Base-by-base conservation (phyloP, 2,888 invertebrate genomes). In the Agrilus biguttatus region DNA sequence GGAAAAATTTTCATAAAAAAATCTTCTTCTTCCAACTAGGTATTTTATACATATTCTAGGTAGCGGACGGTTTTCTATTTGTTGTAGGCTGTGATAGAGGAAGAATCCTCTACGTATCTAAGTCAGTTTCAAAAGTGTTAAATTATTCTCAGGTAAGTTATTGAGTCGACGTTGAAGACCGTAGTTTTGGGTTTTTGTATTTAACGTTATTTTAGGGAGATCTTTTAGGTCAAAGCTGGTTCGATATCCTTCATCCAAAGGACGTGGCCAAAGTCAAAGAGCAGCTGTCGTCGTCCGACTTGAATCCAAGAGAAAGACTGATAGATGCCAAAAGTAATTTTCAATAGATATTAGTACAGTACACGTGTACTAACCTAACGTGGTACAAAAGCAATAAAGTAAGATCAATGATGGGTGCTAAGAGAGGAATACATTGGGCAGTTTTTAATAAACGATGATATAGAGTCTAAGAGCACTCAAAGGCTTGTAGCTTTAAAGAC, bases 181-280 rank as follows among this genome's bases (percentile, higher is more conserved):
- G 23, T 21, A 32, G 33, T 36, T 23, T 46, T 41, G 21, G 40
- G 21, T 46, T 14, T 47, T 49, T 41, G 41, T 57, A 61, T 17
- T 23, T 23, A 23, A 23, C 23, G 23, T 23, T 23, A 23, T 23
- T 23, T 23, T 70, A 87, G 83, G 75, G 79, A 43, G 93, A 95
- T 61, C 70, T 95, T 40, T 62, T 92, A 46, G 92, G 92, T 0
- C 91, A 92, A 67, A 92, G 89, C 61, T 76, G 91, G 73, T 93
- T 95, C 63, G 93, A 95, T 65, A 87, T 92, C 49, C 69, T 95
- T 37, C 93, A 95, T 63, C 92, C 92, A 0, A 90, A 91, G 63
- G 95, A 95, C 66, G 86, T 95, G 33, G 83, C 83, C 44, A 93
- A 92, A 67, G 90, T 93, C 5, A 95, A 95, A 62, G 93, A 93